Evolutionary conservation across 2,113 vertebrate genomes (phyloP), one percentile per base, ranked within the genome.

Genomic region (Poeciliopsis turrubarensis): DNA sequence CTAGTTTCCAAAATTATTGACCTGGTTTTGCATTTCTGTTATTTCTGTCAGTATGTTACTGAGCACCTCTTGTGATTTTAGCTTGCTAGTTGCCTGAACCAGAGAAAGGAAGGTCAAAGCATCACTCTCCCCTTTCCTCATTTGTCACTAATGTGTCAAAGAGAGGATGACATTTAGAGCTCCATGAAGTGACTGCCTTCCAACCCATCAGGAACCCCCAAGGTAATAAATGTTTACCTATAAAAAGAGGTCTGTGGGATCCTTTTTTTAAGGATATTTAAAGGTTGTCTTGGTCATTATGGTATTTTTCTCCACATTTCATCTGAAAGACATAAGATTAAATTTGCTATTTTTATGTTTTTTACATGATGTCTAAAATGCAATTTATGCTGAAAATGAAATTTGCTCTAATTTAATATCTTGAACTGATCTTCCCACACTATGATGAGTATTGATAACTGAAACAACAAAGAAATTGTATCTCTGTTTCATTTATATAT

Each of bases 201-300:
- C 94, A 95, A 96, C 95, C 95, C 94, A 94, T 93, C 94, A 94
- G 95, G 95, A 94, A 96, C 94, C 94, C 85, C 95, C 94, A 94
- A 97, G 96, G 96, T 97, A 97, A 98, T 97, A 97, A 96, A 96
- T 97, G 96, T 96, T 97, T 97, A 97, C 96, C 96, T 97, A 97
- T 96, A 96, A 95, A 96, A 95, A 96, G 94, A 94, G 93, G 94
- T 94, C 93, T 91, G 92, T 94, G 94, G 94, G 94, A 95, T 96
- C 93, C 94, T 96, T 95, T 95, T 75, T 79, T 95, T 66, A 13
- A 54, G 26, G 39, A 74, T 32, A 79, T 74, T 68, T 75, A 75
- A 84, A 93, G 94, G 94, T 94, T 94, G 93, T 92, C 95, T 95
- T 93, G 89, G 91, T 94, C 94, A 94, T 90, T 91, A 92, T 93